phyloP scores from a whole-genome alignment of 2,888 invertebrate species.

The Peribatodes rhomboidaria region DNA sequence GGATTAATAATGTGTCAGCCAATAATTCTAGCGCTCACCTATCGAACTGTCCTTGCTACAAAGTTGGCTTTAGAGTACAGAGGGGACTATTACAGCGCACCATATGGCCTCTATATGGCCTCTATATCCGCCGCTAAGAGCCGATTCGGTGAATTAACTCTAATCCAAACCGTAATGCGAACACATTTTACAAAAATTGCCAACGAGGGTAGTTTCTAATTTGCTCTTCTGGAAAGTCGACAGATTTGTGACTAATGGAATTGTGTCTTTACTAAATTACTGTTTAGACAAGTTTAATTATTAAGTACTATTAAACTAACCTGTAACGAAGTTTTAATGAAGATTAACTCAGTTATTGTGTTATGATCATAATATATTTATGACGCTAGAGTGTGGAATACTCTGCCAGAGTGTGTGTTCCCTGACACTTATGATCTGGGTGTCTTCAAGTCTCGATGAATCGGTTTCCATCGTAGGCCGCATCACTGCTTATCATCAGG shows the following conservation, averaged over 20 bases:
- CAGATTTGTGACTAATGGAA: slow-evolving; percentile 9
- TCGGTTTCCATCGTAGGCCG: no score
- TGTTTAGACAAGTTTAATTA: not conserved
- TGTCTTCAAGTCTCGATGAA: no score
- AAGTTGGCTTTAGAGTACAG: no score
- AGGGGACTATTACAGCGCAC: slow-evolving; percentile 60
- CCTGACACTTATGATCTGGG: no score
- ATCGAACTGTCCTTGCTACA: slow-evolving; percentile 27
- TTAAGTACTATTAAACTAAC: no score
- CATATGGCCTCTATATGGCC: slow-evolving; percentile 68
- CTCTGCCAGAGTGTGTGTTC: no score
- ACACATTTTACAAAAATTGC: slow-evolving; percentile 72
- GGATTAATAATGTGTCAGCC: slow-evolving; percentile 74
- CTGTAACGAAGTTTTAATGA: no score
- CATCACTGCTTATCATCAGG: no score
- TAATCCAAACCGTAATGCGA: slow-evolving; percentile 77
- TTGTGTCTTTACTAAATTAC: not conserved
- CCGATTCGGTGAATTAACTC: slow-evolving; percentile 73
- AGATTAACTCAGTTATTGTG: no score
- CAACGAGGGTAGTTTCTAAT: slow-evolving; percentile 48
- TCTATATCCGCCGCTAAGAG: slow-evolving; percentile 68
- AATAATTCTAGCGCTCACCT: slow-evolving; percentile 58
- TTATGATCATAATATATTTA: no score
- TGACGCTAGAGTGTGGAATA: no score
- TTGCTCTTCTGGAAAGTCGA: slow-evolving; percentile 30